Percentiles rank a stretch among this genome's conserved stretches.
Evolutionary conservation across 2,888 invertebrate species (phyloP).

Genomic region (Scaptomyza caliginosa): DNA sequence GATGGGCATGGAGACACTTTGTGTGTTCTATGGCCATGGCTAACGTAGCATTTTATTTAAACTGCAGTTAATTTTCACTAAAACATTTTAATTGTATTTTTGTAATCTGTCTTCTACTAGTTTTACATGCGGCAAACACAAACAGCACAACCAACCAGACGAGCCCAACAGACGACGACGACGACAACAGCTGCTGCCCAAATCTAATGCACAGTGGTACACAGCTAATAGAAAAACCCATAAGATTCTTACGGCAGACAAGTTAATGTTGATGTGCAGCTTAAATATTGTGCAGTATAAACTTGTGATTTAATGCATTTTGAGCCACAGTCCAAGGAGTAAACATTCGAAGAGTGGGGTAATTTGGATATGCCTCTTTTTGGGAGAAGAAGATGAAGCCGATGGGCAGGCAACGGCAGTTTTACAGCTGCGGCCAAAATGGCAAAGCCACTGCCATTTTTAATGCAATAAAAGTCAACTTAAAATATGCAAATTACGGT

Average conservation of each 20-base stretch:
- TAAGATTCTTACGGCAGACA: background rate
- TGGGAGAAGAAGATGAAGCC: background rate
- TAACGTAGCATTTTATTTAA: constrained; percentile 76
- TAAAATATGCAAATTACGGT: constrained; percentile 81
- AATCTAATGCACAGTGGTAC: constrained; percentile 31
- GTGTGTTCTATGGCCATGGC: constrained; percentile 26
- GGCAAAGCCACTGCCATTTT: constrained; percentile 76
- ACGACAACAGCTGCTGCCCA: constrained; percentile 14
- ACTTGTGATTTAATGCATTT: background rate
- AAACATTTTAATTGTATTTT: constrained; percentile 80
- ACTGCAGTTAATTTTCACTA: constrained; percentile 79
- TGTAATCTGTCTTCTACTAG: constrained; percentile 76
- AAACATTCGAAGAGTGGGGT: background rate
- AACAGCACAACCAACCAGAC: constrained; percentile 28
- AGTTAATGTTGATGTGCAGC: background rate
- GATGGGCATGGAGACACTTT: constrained; percentile 21
- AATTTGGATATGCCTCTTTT: constrained; percentile 35
- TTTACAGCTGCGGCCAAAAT: constrained; percentile 71
- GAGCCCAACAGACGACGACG: constrained; percentile 34
- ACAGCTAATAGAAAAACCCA: too few species aligned
- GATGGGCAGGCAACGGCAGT: constrained; percentile 31
- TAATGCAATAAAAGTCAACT: constrained; percentile 82
- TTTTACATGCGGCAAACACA: constrained; percentile 56
- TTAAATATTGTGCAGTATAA: background rate
- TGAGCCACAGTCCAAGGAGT: constrained; percentile 27